A percentile compares a stretch with the other conserved stretches of the same genome.
phyloP scores from a whole-genome alignment of 2,113 vertebrate genomes.

The Polyodon spathula region DNA sequence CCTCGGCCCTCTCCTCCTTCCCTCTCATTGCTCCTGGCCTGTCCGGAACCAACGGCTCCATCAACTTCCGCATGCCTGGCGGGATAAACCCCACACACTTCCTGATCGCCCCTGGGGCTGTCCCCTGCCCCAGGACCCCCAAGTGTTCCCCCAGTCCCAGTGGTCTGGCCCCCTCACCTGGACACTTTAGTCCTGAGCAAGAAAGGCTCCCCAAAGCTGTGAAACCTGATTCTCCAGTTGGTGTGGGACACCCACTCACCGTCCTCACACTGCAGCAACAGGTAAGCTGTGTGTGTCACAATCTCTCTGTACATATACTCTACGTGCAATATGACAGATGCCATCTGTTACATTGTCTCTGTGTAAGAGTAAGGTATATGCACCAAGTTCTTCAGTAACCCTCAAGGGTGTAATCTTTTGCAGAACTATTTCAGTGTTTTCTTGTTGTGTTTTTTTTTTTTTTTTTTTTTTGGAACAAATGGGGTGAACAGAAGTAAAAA shows the following conservation, averaged over 20 bases:
- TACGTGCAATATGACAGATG: too few relatives aligned
- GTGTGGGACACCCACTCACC: slow-evolving; percentile 30
- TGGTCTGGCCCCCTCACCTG: slow-evolving; percentile 23
- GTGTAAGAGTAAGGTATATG: too few relatives aligned
- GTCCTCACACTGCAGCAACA: slow-evolving; percentile 44
- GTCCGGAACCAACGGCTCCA: slow-evolving; percentile 23
- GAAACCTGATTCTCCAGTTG: slow-evolving; percentile 45
- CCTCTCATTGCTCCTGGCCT: slow-evolving; percentile 51
- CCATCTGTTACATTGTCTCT: too few relatives aligned
- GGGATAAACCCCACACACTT: slow-evolving; percentile 51
- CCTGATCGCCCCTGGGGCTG: slow-evolving; percentile 47
- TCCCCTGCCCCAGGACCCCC: slow-evolving; percentile 36
- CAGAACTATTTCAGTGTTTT: too few relatives aligned
- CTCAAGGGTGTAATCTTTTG: too few relatives aligned
- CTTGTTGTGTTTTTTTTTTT: too few relatives aligned
- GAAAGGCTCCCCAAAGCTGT: slow-evolving; percentile 18
- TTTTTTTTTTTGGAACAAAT: too few relatives aligned
- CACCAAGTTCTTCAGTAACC: too few relatives aligned
- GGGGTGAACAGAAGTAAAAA: too few relatives aligned
- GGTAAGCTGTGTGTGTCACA: slow-evolving; percentile 37
- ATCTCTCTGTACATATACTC: background rate
- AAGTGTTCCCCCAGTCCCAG: slow-evolving; percentile 29
- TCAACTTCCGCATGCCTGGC: slow-evolving; percentile 56
- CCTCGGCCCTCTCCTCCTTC: slow-evolving; percentile 59
- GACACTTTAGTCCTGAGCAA: slow-evolving; percentile 44